Evolutionary conservation across 2,113 vertebrate genomes (phyloP).

Genomic region (Ancistrus triradiatus): DNA sequence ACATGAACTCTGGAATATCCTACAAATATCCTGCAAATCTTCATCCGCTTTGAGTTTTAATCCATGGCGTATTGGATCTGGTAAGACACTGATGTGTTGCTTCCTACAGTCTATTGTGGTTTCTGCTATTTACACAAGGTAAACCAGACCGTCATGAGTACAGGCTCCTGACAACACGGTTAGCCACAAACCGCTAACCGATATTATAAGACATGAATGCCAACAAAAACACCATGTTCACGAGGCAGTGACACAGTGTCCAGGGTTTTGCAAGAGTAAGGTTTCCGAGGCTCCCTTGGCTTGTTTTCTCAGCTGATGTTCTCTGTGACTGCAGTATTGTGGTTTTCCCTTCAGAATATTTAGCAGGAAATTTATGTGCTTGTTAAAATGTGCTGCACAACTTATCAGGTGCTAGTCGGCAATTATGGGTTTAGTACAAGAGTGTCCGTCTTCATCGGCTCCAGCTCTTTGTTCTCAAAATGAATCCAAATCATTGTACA

Average conservation of each 20-base stretch:
- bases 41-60: not conserved
- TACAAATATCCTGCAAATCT: not conserved
- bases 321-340: constrained; percentile 16
- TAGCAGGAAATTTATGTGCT: constrained; percentile 15
- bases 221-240: constrained; percentile 36
- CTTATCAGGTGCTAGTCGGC: not conserved
- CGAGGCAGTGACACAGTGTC: constrained; percentile 5
- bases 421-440: not conserved
- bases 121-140: constrained; percentile 20
- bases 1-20: no score
- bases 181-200: constrained; percentile 35
- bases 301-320: constrained; percentile 47
- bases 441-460: no score
- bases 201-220: constrained; percentile 12
- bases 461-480: no score
- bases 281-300: constrained; percentile 12
- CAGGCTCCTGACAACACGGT: constrained; percentile 28
- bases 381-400: constrained; percentile 15
- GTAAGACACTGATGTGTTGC: not conserved
- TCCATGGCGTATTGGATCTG: not conserved
- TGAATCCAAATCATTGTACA: no score
- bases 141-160: constrained; percentile 32
- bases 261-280: constrained; percentile 13
- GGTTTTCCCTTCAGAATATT: constrained; percentile 30
- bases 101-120: not conserved